phyloP scores from a whole-genome alignment of 2,113 vertebrate species.

The Microcebus murinus region DNA sequence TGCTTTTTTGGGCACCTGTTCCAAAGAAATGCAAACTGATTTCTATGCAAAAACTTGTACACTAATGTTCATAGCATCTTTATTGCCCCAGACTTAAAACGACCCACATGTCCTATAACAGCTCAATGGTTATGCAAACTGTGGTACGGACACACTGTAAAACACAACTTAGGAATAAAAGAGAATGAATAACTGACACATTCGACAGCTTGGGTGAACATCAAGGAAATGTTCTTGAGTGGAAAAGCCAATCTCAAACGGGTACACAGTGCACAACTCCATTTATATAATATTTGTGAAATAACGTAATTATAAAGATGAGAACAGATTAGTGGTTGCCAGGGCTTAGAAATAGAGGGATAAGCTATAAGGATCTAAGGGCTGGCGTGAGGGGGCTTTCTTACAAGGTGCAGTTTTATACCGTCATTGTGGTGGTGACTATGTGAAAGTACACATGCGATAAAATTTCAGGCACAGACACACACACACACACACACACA shows the following conservation, averaged over 20 bases:
- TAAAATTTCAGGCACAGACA: background rate
- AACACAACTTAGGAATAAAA: background rate
- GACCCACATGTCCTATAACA: background rate
- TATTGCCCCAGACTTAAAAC: background rate
- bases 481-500: background rate
- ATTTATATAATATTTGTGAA: background rate
- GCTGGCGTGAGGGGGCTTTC: background rate
- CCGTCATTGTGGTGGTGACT: too few relatives aligned
- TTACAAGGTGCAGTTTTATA: background rate
- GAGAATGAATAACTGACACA: background rate
- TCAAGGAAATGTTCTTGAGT: background rate
- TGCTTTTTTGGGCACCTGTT: background rate
- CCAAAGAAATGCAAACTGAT: background rate
- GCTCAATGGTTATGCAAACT: background rate
- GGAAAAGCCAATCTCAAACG: background rate
- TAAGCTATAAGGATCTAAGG: too few relatives aligned
- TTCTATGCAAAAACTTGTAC: background rate
- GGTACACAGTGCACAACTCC: background rate
- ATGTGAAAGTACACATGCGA: rapidly evolving
- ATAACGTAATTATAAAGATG: background rate
- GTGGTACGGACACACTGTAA: rapidly evolving
- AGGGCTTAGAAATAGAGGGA: too few relatives aligned
- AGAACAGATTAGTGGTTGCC: background rate
- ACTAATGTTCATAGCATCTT: background rate
- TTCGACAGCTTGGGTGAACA: too few relatives aligned